Conservation (phyloP, 2,888 invertebrate species). For the Sinelater perroti region DNA sequence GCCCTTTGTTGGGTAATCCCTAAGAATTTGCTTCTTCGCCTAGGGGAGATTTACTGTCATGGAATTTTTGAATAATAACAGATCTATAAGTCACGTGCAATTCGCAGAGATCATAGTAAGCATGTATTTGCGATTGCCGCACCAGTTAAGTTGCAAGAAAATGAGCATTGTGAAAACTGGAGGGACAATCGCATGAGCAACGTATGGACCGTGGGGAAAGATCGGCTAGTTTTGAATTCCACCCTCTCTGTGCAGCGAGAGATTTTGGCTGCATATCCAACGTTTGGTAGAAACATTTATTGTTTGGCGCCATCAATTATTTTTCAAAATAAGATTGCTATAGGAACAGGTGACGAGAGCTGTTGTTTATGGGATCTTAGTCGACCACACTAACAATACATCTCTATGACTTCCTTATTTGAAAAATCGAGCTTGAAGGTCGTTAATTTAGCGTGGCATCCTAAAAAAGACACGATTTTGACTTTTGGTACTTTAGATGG, state of each 20-base stretch:
- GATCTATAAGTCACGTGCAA: constrained; percentile 18
- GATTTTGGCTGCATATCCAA: constrained; percentile 61
- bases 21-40: constrained; percentile 66
- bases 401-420: constrained; percentile 47
- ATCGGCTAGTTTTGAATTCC: constrained; percentile 67
- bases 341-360: constrained; percentile 79
- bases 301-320: constrained; percentile 71
- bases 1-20: constrained; percentile 71
- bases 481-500: constrained; percentile 89
- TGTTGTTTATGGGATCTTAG: constrained; percentile 79
- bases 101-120: constrained; percentile 66
- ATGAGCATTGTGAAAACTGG: constrained; percentile 46
- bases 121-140: constrained; percentile 70
- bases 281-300: constrained; percentile 73
- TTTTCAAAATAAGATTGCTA: constrained; percentile 76
- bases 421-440: constrained; percentile 66
- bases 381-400: constrained; percentile 54
- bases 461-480: constrained; percentile 74
- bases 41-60: constrained; percentile 70
- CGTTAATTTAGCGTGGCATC: constrained; percentile 84
- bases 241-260: constrained; percentile 56
- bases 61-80: no score
- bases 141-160: constrained; percentile 46
- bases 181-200: constrained; percentile 54
- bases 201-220: constrained; percentile 71